These are phyloP conservation scores for Cynoglossus semilaevis DNA, from an alignment of 2,113 vertebrate genomes.

Conservation along the genomic window DNA sequence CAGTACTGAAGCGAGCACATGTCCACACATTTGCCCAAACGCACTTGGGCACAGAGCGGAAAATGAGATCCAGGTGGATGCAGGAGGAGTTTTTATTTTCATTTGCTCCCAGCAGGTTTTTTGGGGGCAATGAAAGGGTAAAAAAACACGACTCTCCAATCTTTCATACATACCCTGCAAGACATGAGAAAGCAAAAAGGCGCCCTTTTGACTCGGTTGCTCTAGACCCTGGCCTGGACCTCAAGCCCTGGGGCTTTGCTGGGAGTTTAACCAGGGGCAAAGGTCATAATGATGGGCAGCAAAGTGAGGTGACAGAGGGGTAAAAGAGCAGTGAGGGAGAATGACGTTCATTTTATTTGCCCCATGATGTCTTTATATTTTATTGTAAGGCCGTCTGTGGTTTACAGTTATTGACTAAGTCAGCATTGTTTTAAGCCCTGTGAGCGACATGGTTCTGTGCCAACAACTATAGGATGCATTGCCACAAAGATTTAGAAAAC, in stretches of 20 bases:
- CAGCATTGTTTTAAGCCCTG: not conserved
- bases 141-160: slow-evolving; percentile 13
- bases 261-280: slow-evolving; percentile 60
- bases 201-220: slow-evolving; percentile 55
- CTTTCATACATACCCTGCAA: slow-evolving; percentile 12
- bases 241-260: slow-evolving; percentile 48
- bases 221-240: slow-evolving; percentile 50
- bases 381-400: no score
- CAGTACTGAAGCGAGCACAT: not conserved
- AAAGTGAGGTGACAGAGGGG: slow-evolving; percentile 17
- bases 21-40: not conserved
- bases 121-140: slow-evolving; percentile 25
- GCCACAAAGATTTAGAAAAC: not conserved
- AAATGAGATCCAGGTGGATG: slow-evolving; percentile 38
- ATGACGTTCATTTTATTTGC: slow-evolving; percentile 18
- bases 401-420: not conserved
- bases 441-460: not conserved
- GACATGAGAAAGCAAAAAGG: slow-evolving; percentile 39
- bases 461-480: not conserved
- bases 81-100: slow-evolving; percentile 5
- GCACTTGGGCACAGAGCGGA: not conserved
- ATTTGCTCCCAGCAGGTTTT: slow-evolving; percentile 24
- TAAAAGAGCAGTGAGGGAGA: slow-evolving; percentile 25
- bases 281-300: slow-evolving; percentile 37
- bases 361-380: not conserved